These are phyloP conservation scores for Ondatra zibethicus DNA, from an alignment of 2,113 vertebrate genomes.

Conservation along the genomic window DNA sequence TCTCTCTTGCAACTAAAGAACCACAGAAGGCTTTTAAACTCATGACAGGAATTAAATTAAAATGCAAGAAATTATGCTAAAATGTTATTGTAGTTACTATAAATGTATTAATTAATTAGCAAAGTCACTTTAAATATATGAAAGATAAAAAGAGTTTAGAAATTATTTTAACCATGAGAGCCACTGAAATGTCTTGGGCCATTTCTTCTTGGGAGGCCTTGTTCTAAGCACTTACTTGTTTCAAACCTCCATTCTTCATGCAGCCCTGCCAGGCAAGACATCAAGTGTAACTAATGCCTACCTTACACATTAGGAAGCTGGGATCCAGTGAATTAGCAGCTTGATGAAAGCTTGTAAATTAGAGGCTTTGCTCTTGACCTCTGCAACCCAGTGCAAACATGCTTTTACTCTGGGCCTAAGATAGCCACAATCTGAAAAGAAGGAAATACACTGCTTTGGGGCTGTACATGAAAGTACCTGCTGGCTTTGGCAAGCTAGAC, in stretches of 20 bases:
- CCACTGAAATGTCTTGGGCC: background rate
- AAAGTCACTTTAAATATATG: background rate
- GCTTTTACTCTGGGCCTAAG: conserved; percentile 25
- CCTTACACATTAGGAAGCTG: background rate
- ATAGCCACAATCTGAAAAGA: conserved; percentile 7
- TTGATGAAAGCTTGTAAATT: background rate
- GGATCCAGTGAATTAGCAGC: background rate
- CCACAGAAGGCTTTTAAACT: conserved; percentile 16
- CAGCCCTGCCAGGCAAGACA: background rate
- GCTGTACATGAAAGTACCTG: conserved; percentile 65
- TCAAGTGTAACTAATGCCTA: background rate
- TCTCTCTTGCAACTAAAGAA: background rate
- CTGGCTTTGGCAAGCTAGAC: conserved; percentile 14
- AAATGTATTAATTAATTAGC: conserved; percentile 13
- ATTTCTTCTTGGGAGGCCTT: background rate
- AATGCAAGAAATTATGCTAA: background rate
- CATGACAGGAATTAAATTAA: conserved; percentile 8
- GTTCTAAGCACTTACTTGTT: background rate
- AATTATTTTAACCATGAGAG: background rate
- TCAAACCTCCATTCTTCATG: background rate
- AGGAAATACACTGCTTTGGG: conserved; percentile 41
- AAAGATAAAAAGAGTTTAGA: conserved; percentile 6
- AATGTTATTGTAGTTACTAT: background rate
- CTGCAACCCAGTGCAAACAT: background rate
- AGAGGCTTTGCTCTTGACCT: background rate